Evolutionary conservation across 1,140 invertebrate genomes (phyloP).

Genomic region (Saccostrea echinata): DNA sequence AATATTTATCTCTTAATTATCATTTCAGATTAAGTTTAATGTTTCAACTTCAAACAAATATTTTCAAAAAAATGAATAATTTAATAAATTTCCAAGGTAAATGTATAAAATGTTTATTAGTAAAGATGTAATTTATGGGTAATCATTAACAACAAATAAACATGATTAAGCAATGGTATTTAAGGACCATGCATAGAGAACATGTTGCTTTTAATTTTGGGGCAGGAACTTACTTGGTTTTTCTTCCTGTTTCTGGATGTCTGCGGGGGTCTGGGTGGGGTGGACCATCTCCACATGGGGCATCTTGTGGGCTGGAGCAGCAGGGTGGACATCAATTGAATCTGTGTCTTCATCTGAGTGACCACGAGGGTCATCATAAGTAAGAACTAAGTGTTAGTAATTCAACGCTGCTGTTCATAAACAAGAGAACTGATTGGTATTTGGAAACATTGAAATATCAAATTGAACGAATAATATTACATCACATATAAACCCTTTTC

Average conservation of each 20-base stretch:
- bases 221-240: constrained; percentile 37
- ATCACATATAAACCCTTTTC: too few relatives aligned
- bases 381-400: constrained; percentile 92
- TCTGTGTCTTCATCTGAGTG: constrained; percentile 96
- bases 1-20: too few relatives aligned
- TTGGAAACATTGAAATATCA: not conserved
- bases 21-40: too few relatives aligned
- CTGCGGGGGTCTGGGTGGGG: constrained; percentile 88
- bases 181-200: not conserved
- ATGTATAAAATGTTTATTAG: not conserved
- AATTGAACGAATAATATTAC: not conserved
- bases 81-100: too few relatives aligned
- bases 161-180: not conserved
- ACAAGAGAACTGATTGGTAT: constrained; percentile 4
- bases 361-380: constrained; percentile 92
- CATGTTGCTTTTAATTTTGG: not conserved
- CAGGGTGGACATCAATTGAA: constrained; percentile 84
- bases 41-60: too few relatives aligned
- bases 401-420: constrained; percentile 61
- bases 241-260: constrained; percentile 64
- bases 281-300: constrained; percentile 97
- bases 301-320: constrained; percentile 85
- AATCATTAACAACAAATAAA: not conserved
- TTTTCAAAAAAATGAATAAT: too few relatives aligned
- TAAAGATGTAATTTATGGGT: not conserved